A percentile compares a stretch with the other conserved stretches of the same genome.
phyloP scores from a whole-genome alignment of 2,113 vertebrate species.

The Halcyon malimbica region DNA sequence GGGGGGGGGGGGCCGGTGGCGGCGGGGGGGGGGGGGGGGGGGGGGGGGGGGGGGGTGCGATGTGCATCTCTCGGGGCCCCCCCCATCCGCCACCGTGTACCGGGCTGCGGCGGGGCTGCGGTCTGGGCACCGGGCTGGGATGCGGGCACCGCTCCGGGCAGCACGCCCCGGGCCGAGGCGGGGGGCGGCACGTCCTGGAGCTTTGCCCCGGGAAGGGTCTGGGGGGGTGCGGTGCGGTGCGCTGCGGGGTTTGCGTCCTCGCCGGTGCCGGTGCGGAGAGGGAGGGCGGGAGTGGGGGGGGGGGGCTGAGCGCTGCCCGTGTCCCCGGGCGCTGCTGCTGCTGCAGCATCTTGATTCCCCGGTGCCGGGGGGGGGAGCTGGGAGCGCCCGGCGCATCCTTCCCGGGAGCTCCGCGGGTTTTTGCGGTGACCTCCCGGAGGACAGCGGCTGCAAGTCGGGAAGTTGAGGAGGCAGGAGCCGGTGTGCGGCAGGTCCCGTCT shows the following conservation, averaged over 20 bases:
- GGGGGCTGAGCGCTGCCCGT: background rate
- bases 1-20: too few species aligned
- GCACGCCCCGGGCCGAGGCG: background rate
- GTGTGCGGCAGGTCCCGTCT: background rate
- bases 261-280: background rate
- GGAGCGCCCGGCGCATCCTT: background rate
- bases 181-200: background rate
- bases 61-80: too few species aligned
- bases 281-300: background rate
- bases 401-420: background rate
- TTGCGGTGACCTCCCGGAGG: constrained; percentile 14
- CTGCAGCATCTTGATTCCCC: background rate
- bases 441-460: background rate
- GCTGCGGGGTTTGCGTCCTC: background rate
- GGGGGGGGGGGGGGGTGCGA: background rate
- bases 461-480: background rate
- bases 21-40: too few species aligned
- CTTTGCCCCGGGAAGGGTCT: background rate
- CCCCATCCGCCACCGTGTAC: background rate
- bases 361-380: background rate
- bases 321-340: background rate
- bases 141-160: background rate
- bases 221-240: background rate
- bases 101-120: background rate
- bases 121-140: background rate